Conservation (phyloP, 2,797 vertebrate species). For the Phaenicophaeus curvirostris region DNA sequence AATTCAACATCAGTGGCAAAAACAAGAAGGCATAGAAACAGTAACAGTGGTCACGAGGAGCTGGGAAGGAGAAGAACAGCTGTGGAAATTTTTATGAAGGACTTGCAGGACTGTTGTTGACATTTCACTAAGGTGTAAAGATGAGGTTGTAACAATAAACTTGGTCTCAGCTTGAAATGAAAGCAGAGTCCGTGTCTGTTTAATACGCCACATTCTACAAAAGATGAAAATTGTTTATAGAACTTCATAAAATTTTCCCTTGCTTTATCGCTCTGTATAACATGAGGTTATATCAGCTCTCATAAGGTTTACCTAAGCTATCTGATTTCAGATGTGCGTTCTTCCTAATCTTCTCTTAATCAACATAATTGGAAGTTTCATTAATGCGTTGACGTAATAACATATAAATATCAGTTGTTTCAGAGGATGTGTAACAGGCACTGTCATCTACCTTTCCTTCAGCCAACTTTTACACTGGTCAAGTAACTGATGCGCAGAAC, state of each 20-base stretch:
- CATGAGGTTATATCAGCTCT: neutral
- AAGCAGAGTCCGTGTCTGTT: too few species aligned
- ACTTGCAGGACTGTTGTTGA: too few species aligned
- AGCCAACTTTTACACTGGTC: neutral
- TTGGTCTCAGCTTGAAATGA: too few species aligned
- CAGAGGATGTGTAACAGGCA: neutral
- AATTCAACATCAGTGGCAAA: too few species aligned
- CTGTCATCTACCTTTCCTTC: neutral
- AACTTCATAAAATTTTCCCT: neutral
- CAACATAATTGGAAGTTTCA: neutral
- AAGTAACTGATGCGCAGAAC: rapidly evolving
- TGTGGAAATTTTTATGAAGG: too few species aligned
- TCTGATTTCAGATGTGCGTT: neutral
- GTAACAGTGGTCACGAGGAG: too few species aligned
- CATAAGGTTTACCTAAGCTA: neutral
- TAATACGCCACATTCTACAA: too few species aligned
- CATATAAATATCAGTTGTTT: neutral
- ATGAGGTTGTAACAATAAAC: too few species aligned
- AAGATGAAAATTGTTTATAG: neutral
- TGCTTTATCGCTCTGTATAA: neutral
- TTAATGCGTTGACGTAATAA: neutral
- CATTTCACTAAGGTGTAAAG: too few species aligned
- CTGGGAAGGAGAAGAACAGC: too few species aligned
- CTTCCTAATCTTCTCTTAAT: neutral
- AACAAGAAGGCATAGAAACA: too few species aligned